Conservation (phyloP, 2,113 vertebrate genomes). For the Dinomys branickii region DNA sequence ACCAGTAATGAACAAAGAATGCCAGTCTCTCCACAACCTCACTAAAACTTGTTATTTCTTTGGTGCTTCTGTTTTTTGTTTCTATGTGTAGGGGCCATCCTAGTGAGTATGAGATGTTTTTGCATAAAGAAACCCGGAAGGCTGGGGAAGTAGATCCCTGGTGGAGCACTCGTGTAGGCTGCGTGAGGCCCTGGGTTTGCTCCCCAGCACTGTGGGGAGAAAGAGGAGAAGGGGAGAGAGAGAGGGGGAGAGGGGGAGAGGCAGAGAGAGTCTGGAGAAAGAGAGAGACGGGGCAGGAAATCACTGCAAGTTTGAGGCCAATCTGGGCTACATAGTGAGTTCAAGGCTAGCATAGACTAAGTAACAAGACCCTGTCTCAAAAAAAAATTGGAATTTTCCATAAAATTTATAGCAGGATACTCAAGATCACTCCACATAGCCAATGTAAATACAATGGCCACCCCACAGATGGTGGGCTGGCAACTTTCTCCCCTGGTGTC, state of each 20-base stretch:
- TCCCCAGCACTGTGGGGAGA: neutral
- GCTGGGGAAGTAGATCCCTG: neutral
- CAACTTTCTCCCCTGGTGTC: neutral
- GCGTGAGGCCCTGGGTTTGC: neutral
- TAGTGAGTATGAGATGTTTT: neutral
- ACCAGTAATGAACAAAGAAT: neutral
- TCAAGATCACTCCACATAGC: neutral
- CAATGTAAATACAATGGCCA: neutral
- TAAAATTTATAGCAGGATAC: neutral
- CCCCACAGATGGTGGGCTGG: neutral
- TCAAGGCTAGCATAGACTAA: neutral
- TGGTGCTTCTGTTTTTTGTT: neutral
- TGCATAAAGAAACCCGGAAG: neutral
- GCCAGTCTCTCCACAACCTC: neutral
- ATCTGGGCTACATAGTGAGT: neutral
- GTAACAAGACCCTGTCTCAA: neutral
- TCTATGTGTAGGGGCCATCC: neutral
- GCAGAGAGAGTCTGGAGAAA: neutral
- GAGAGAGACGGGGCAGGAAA: neutral
- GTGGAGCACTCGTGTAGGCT: neutral
- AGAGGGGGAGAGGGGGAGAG: neutral
- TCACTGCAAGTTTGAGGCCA: neutral
- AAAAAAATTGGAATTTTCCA: neutral
- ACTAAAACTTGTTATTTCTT: neutral
- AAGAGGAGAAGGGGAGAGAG: neutral